Percentiles rank a stretch among this genome's conserved stretches.
phyloP scores from a whole-genome alignment of 2,113 vertebrate genomes.

The Stomatorhinus ivindoensis region DNA sequence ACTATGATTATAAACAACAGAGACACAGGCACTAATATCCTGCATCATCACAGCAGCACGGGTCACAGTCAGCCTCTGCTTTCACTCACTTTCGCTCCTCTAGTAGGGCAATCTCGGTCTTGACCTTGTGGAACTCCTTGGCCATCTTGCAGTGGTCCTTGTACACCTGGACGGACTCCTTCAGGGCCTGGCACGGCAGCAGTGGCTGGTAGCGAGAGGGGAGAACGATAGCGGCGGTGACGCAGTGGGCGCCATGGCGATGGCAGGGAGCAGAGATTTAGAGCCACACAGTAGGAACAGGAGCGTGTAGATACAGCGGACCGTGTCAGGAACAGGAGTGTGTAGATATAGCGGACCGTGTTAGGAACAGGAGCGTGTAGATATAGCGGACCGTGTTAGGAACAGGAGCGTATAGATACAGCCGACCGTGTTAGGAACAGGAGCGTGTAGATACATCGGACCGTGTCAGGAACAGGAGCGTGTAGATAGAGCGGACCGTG shows the following conservation, averaged over 20 bases:
- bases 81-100: slow-evolving; percentile 86
- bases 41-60: neutral
- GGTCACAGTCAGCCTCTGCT: neutral
- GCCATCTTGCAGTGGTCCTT: slow-evolving; percentile 94
- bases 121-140: slow-evolving; percentile 88
- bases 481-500: too few relatives aligned
- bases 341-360: too few relatives aligned
- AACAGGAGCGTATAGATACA: too few relatives aligned
- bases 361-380: too few relatives aligned
- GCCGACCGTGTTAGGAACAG: too few relatives aligned
- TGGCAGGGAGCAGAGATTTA: neutral
- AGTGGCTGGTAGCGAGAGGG: slow-evolving; percentile 66
- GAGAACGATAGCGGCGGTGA: neutral
- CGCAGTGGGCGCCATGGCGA: neutral
- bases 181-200: slow-evolving; percentile 77
- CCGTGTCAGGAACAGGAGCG: too few relatives aligned
- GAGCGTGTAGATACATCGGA: too few relatives aligned
- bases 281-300: neutral
- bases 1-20: neutral
- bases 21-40: neutral
- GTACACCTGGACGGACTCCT: slow-evolving; percentile 88
- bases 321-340: too few relatives aligned
- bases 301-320: neutral
- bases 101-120: slow-evolving; percentile 83
- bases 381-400: too few relatives aligned